A percentile compares a stretch with the other conserved stretches of the same genome.
Conservation (phyloP, 2,888 invertebrate genomes). For the Entomobrya multifasciata region DNA sequence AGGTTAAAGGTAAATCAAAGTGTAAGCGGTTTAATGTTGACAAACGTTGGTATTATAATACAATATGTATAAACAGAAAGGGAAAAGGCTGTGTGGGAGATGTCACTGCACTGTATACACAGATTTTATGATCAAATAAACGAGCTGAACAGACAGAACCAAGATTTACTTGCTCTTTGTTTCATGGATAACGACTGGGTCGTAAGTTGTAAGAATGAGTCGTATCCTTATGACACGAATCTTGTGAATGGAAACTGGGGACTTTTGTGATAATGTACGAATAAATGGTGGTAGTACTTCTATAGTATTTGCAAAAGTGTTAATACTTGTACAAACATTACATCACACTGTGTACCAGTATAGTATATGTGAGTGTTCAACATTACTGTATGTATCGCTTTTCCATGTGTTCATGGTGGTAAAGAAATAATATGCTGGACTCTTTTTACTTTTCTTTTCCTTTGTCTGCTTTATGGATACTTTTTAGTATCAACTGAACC, state of each 20-base stretch:
- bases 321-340: conserved; percentile 2
- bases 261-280: conserved; percentile 23
- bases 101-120: conserved; percentile 33
- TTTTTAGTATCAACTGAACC: conserved; percentile 27
- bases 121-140: conserved; percentile 67
- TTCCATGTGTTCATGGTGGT: background rate
- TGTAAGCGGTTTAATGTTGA: background rate
- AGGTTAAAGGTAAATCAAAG: conserved; percentile 41
- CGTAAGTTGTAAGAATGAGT: background rate
- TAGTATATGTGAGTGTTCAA: background rate
- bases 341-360: background rate
- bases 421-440: conserved; percentile 54
- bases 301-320: background rate
- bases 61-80: background rate
- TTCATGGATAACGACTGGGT: conserved; percentile 47
- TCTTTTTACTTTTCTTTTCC: conserved; percentile 29
- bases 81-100: conserved; percentile 1
- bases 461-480: conserved; percentile 26
- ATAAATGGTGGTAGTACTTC: background rate
- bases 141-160: conserved; percentile 56
- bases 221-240: conserved; percentile 44
- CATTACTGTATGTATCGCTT: no score
- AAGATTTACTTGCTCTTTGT: conserved; percentile 64
- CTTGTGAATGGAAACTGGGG: conserved; percentile 41
- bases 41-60: background rate